These are phyloP conservation scores for Ennomos fuscantarius DNA, from an alignment of 2,888 invertebrate genomes.

Conservation along the genomic window DNA sequence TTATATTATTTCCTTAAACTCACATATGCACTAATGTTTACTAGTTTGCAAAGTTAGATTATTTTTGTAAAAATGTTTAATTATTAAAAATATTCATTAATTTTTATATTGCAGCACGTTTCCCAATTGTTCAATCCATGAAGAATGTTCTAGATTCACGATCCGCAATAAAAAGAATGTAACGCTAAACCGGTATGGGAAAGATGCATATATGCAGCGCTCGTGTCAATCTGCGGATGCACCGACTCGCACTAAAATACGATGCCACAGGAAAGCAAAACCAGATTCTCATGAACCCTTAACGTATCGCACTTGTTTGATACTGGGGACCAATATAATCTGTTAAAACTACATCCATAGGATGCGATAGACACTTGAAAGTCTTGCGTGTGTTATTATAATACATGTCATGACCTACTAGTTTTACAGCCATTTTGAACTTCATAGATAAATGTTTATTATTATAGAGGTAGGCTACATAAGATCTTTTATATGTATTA, in stretches of 20 bases:
- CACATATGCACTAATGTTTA: no score
- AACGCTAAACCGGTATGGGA: conserved; percentile 39
- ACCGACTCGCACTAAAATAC: conserved; percentile 67
- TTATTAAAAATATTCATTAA: no score
- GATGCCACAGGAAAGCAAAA: conserved; percentile 47
- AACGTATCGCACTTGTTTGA: not conserved
- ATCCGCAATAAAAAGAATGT: conserved; percentile 19
- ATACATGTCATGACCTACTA: conserved; percentile 7
- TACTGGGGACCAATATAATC: not conserved
- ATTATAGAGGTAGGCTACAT: no score
- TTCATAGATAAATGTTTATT: conserved; percentile 1
- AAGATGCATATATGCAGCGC: conserved; percentile 47
- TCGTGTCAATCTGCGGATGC: conserved; percentile 62
- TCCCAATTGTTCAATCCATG: no score
- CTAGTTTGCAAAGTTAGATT: no score
- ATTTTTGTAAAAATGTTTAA: no score
- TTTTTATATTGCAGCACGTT: no score
- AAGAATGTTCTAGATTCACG: conserved; percentile 3
- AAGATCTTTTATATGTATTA: no score
- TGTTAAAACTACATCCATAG: conserved; percentile 30
- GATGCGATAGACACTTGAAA: conserved; percentile 34
- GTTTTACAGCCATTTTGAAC: not conserved
- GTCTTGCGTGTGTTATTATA: conserved; percentile 1
- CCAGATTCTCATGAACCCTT: conserved; percentile 16
- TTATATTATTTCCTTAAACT: no score